These are phyloP conservation scores for Ptychochromis oligacanthus DNA, from an alignment of 2,113 vertebrate genomes.

Conservation along the genomic window DNA sequence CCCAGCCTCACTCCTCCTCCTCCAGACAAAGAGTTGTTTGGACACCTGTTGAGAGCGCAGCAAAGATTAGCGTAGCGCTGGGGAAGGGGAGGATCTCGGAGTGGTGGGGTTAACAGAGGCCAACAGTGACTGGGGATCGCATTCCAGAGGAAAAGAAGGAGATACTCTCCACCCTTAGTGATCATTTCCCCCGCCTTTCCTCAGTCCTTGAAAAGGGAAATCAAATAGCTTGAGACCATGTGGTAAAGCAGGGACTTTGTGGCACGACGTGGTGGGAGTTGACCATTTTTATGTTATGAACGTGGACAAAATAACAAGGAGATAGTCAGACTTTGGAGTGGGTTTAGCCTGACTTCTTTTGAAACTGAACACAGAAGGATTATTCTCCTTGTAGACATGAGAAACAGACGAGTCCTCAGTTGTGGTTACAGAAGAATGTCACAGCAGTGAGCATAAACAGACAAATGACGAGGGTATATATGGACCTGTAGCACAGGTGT, in stretches of 20 bases:
- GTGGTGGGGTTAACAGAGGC: slow-evolving; percentile 81
- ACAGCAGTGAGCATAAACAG: not conserved
- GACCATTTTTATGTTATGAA: slow-evolving; percentile 34
- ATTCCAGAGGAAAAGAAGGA: slow-evolving; percentile 80
- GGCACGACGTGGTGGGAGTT: slow-evolving; percentile 27
- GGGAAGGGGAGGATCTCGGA: slow-evolving; percentile 61
- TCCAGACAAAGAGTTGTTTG: slow-evolving; percentile 89
- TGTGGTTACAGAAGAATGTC: slow-evolving; percentile 40
- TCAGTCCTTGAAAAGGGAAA: slow-evolving; percentile 54
- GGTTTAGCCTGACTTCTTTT: slow-evolving; percentile 28
- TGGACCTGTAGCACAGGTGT: not conserved
- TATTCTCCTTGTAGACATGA: slow-evolving; percentile 27
- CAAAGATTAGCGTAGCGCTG: slow-evolving; percentile 78
- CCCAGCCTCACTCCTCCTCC: slow-evolving; percentile 68
- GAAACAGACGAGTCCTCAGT: slow-evolving; percentile 27
- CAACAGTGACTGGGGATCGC: slow-evolving; percentile 82
- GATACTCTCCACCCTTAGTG: slow-evolving; percentile 39
- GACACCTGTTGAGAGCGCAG: slow-evolving; percentile 87
- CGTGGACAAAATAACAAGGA: slow-evolving; percentile 45
- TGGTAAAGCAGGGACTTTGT: slow-evolving; percentile 44
- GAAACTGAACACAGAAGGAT: slow-evolving; percentile 41
- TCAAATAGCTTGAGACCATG: slow-evolving; percentile 56
- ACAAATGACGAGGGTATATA: not conserved
- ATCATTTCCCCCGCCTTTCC: slow-evolving; percentile 31
- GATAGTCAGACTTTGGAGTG: slow-evolving; percentile 11